Conservation (phyloP, 2,797 vertebrate species). For the Eutrigla gurnardus region DNA sequence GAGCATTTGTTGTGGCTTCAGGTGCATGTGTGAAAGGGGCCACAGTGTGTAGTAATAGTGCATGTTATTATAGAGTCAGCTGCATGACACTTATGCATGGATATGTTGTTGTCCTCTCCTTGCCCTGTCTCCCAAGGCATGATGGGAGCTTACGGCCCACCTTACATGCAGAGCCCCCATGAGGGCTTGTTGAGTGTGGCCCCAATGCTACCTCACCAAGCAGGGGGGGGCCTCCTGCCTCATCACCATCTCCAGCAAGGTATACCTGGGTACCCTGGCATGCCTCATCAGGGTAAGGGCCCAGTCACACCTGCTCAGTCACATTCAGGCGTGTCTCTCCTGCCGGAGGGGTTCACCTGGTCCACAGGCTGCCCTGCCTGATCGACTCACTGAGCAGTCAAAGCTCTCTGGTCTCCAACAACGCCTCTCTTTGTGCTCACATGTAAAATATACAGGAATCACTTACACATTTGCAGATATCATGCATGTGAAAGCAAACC, state of each 20-base stretch:
- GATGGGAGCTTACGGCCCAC: conserved; percentile 98
- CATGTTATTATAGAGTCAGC: conserved; percentile 83
- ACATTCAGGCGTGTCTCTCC: conserved; percentile 83
- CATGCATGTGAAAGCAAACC: conserved; percentile 64
- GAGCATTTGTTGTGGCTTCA: not conserved
- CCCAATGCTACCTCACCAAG: conserved; percentile 96
- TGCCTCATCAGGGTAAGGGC: conserved; percentile 97
- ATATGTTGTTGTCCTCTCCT: conserved; percentile 90
- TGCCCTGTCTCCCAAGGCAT: conserved; percentile 92
- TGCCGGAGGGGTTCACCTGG: conserved; percentile 84
- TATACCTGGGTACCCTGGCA: conserved; percentile 96
- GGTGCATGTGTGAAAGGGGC: conserved; percentile 68
- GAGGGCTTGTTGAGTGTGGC: conserved; percentile 99
- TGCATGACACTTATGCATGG: conserved; percentile 99
- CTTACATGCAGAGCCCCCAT: conserved; percentile 98
- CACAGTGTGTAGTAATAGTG: conserved; percentile 73
- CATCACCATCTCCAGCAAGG: conserved; percentile 93
- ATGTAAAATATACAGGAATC: conserved; percentile 26
- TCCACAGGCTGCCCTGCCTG: conserved; percentile 65
- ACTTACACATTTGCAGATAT: conserved; percentile 40
- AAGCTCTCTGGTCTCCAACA: conserved; percentile 35
- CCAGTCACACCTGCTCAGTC: conserved; percentile 82
- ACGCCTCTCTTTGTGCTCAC: conserved; percentile 24
- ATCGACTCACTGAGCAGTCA: conserved; percentile 38
- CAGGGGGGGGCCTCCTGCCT: conserved; percentile 89